Base-by-base conservation (phyloP, 2,888 invertebrate species). In the Leucoptera coffeella region DNA sequence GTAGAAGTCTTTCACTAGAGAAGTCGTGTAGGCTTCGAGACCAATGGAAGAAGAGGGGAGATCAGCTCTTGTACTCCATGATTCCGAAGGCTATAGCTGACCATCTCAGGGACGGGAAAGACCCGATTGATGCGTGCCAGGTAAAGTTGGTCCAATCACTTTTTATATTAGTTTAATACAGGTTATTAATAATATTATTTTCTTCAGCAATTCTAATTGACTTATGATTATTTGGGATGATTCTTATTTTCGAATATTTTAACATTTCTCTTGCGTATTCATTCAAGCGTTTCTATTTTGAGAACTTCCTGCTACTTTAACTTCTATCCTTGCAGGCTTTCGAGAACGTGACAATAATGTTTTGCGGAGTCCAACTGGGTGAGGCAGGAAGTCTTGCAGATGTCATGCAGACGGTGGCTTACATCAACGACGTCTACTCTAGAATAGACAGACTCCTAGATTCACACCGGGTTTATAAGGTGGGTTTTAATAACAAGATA, bases 31-130 rank as follows among this genome's bases (percentile, higher is more conserved):
- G 79, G 27, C 62, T 89, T 12, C 61, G 85, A 10, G 90, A 91
- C 45, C 80, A 83, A 15, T 91, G 90, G 89, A 88, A 90, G 50
- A 77, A 81, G 30, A 78, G 85, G 36, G 86, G 90, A 1, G 90
- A 93, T 44, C 86, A 87, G 36, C 65, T 93, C 4, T 62, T 93
- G 0, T 92, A 92, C 46, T 90, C 92, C 1, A 93, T 93, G 92
- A 89, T 93, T 43, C 93, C 93, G 0, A 80, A 82, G 41, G 79
- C 82, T 2, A 83, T 92, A 10, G 92, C 90, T 0, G 85, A 89
- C 43, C 76, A 85, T 33, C 71, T 93, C 39, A 73, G 87, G 30
- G 65, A 77, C 12, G 91, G 90, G 0, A 78, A 80, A 31, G 81
- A 84, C 41, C 78, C 86, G 1, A 65, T 87, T 42, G 79, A 77